A percentile compares a stretch with the other conserved stretches of the same genome.
These are phyloP conservation scores for Drosophila biarmipes DNA, from an alignment of 1,140 invertebrate species.

Conservation along the genomic window DNA sequence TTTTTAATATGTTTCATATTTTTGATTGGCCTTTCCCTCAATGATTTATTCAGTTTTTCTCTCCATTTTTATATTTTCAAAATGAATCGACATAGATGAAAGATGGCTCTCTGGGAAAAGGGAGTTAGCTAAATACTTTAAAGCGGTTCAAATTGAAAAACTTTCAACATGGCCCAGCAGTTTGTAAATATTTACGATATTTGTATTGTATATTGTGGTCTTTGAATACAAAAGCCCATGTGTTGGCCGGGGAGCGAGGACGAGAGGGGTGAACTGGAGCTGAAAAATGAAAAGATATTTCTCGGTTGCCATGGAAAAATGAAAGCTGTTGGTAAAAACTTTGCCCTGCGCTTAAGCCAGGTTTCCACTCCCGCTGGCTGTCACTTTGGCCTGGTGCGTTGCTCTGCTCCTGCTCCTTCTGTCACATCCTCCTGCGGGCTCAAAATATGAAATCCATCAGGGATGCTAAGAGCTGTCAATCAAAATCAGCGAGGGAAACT, in stretches of 20 bases:
- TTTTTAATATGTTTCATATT: constrained; percentile 54
- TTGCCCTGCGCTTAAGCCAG: constrained; percentile 71
- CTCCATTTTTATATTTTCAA: constrained; percentile 29
- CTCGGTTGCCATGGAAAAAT: constrained; percentile 74
- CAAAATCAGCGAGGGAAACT: constrained; percentile 84
- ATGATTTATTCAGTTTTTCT: constrained; percentile 47
- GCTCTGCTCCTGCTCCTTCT: constrained; percentile 34
- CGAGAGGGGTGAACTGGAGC: constrained; percentile 5
- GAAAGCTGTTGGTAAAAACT: constrained; percentile 76
- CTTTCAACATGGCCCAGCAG: constrained; percentile 64
- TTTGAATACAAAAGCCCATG: constrained; percentile 61
- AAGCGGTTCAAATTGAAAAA: constrained; percentile 81
- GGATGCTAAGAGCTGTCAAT: constrained; percentile 84
- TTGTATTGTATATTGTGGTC: constrained; percentile 35
- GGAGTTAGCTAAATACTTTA: constrained; percentile 71
- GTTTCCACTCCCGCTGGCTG: constrained; percentile 46
- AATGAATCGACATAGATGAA: constrained; percentile 40
- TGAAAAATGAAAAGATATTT: constrained; percentile 55
- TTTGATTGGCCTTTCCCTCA: constrained; percentile 19
- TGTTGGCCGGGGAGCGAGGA: constrained; percentile 12
- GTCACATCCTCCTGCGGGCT: constrained; percentile 44
- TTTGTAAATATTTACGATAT: constrained; percentile 37
- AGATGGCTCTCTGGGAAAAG: constrained; percentile 26
- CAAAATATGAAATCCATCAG: constrained; percentile 84
- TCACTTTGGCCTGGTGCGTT: constrained; percentile 71